These are phyloP conservation scores for Porites lobata DNA, from an alignment of 92 coral and sea anemone species.

Conservation along the genomic window DNA sequence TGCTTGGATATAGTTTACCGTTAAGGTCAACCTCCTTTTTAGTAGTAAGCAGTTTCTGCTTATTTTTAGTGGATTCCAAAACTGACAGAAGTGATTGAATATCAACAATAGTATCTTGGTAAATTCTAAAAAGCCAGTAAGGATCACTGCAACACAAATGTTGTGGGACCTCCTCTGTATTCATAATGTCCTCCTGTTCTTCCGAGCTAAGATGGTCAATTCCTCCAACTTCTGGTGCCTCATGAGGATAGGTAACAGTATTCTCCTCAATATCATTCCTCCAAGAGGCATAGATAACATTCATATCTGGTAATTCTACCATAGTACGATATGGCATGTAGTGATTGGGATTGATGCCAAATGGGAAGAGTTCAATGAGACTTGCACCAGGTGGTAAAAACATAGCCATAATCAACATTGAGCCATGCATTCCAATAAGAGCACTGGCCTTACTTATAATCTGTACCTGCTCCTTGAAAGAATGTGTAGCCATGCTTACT, in stretches of 20 bases:
- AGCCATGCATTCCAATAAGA: conserved; percentile 97
- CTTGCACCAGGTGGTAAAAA: conserved; percentile 82
- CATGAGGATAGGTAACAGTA: conserved; percentile 88
- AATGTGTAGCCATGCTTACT: conserved; percentile 89
- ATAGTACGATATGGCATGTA: conserved; percentile 93
- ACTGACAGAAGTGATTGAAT: conserved; percentile 70
- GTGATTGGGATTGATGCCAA: conserved; percentile 80
- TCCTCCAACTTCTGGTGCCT: conserved; percentile 91
- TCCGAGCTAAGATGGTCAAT: conserved; percentile 80
- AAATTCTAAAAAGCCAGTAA: conserved; percentile 94
- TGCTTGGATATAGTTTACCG: conserved; percentile 72
- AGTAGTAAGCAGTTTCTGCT: conserved; percentile 25
- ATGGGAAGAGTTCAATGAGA: conserved; percentile 91
- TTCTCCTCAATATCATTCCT: conserved; percentile 82
- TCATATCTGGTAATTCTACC: conserved; percentile 81
- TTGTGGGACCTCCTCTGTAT: conserved; percentile 74
- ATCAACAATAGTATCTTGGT: conserved; percentile 94
- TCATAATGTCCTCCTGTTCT: conserved; percentile 67
- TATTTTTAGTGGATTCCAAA: conserved; percentile 47
- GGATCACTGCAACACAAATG: conserved; percentile 94
- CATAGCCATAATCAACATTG: conserved; percentile 86
- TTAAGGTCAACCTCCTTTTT: background rate
- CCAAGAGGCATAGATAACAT: conserved; percentile 81
- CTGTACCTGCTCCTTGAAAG: conserved; percentile 73
- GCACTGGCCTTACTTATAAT: conserved; percentile 82